Percentiles rank a stretch among this genome's conserved stretches.
These are phyloP conservation scores for Mustela lutreola DNA, from an alignment of 2,113 vertebrate genomes.

Conservation along the genomic window DNA sequence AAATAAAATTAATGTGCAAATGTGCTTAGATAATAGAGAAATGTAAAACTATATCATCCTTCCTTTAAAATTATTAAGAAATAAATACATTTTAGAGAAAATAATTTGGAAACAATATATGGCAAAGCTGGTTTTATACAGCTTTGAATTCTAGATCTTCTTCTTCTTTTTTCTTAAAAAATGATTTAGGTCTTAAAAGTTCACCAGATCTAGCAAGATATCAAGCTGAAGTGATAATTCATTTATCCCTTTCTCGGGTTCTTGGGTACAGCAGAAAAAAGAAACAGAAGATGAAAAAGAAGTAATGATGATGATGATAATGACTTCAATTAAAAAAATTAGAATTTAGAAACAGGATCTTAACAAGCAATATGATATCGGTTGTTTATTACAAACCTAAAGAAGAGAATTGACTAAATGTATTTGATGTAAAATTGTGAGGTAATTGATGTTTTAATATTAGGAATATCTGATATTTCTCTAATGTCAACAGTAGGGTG, in stretches of 20 bases:
- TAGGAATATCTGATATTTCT: background rate
- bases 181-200: background rate
- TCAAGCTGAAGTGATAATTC: background rate
- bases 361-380: fast-evolving
- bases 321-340: background rate
- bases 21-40: background rate
- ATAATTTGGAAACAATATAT: background rate
- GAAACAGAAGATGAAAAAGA: background rate
- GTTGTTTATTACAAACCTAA: background rate
- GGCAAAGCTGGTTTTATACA: background rate
- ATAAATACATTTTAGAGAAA: background rate
- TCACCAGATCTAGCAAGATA: background rate
- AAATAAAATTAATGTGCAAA: background rate
- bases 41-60: background rate
- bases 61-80: background rate
- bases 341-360: background rate
- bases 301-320: background rate
- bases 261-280: background rate
- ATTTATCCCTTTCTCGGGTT: background rate
- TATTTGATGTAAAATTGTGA: background rate
- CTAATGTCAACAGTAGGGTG: background rate
- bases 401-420: background rate
- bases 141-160: background rate
- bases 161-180: background rate
- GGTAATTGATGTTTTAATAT: background rate